Evolutionary conservation across 2,888 invertebrate species (phyloP).

Genomic region (Aphelenchoides bicaudatus): DNA sequence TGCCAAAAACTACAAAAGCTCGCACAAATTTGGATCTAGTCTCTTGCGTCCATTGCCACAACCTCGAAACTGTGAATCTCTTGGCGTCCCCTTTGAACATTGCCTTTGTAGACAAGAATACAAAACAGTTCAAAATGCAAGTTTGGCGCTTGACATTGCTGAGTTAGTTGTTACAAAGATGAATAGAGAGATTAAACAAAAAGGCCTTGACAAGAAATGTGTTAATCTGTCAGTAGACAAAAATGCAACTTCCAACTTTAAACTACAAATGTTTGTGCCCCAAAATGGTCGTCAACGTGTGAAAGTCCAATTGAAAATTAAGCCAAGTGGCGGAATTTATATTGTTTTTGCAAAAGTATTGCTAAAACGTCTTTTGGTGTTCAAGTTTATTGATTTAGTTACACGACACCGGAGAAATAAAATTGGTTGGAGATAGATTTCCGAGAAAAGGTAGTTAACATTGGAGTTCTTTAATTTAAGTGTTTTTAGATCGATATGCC

Average conservation of each 20-base stretch:
- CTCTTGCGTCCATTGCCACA: neutral
- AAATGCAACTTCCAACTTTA: neutral
- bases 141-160: neutral
- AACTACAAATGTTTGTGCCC: constrained; percentile 10
- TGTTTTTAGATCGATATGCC: constrained; percentile 16
- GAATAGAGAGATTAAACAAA: constrained; percentile 3
- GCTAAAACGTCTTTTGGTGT: too few relatives aligned
- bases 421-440: constrained; percentile 1
- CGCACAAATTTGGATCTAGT: constrained; percentile 2
- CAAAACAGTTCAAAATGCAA: neutral
- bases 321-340: constrained; percentile 16
- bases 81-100: constrained; percentile 7
- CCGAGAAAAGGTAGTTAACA: too few relatives aligned
- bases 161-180: constrained; percentile 14
- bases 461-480: too few relatives aligned
- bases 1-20: neutral
- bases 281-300: neutral
- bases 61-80: constrained; percentile 9
- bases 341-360: constrained; percentile 5
- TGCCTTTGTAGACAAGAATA: constrained; percentile 16
- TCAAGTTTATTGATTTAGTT: constrained; percentile 6
- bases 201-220: neutral
- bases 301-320: neutral
- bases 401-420: neutral
- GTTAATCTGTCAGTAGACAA: neutral